Base-by-base conservation (phyloP, 2,113 vertebrate species). In the Rhagologus leucostigma region DNA sequence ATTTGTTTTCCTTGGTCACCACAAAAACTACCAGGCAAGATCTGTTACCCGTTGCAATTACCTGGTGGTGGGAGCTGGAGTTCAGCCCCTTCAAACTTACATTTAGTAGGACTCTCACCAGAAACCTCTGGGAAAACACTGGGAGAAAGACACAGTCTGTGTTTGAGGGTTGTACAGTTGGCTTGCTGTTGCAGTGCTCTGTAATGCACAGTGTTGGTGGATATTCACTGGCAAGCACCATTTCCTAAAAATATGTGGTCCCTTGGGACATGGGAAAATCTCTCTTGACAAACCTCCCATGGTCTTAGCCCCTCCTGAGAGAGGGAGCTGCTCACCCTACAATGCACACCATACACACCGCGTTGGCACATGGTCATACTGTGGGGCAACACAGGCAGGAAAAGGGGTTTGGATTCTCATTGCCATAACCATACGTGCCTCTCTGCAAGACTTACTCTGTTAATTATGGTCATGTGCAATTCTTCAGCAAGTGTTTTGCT, bases 301-400 rank as follows among this genome's bases (percentile, higher is more conserved):
- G 1, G 24, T 85, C 11, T 47, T 2, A 3, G 32, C 29, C 18
- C 17, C 70, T 53, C 27, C n/a, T 49, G 47, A 9, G 9, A 1
- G 1, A 56, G 37, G n/a, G 23, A 49, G 27, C 52, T 26, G 3
- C 74, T 81, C 13, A 7, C 21, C 60, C 21, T 3, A 1, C 64
- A 41, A 1, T 8, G n/a, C 41, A 42, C 33, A 14, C 35, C 73
- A 14, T 7, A 18, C 21, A 21, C 4, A 21, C 23, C 2, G 0
- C 1, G 0, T 4, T 23, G 53, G 16, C 19, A 24, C 2, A 3
- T 10, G 11, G 29, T 46, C 1, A 0, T 33, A 22, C 20, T 32
- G 18, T 5, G 7, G 13, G 11, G 23, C 2, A 2, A 11, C 2
- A 14, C 17, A 16, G n/a, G 33, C 60, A 44, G 24, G 30, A 23